Evolutionary conservation across 2,888 invertebrate genomes (phyloP), one percentile per base, ranked within the genome.

Genomic region (Eudasyphora cyanicolor): DNA sequence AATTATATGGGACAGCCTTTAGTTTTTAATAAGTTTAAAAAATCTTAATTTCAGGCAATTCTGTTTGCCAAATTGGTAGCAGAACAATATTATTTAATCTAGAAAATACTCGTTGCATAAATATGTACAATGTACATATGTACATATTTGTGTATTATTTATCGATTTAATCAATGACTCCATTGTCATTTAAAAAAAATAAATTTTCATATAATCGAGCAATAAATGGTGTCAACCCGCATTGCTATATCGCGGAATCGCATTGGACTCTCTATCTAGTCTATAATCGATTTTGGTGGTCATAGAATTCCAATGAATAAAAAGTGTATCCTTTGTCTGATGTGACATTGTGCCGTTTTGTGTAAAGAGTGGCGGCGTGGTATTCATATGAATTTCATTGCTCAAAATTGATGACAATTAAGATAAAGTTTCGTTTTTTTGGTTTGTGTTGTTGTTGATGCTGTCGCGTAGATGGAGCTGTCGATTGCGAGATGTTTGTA

Each of bases 391-490:
- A 42, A 73, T 73, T 76, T 76, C 71, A 67, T 69, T 74, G 73
- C 54, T 57, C 7, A 74, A 82, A 60, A 62, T 71, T 62, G 82
- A 82, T 84, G 69, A 32, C 74, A 84, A 76, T 84, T 74, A 67
- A 76, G 82, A 84, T 82, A 84, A 76, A 73, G 57, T 76, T 60
- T 60, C 32, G n/a, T 51, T 71, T 71, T n/a, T n/a, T n/a, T n/a
- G n/a, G n/a, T 38, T 67, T 67, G 67, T 67, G 8, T 64, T 42
- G 42, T 24, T 24, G 35, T 42, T 42, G 35, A 21, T 42, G 42
- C 14, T 42, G 42, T 32, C 1, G 17, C 27, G 27, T 21, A 38
- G 64, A 21, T 5, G 54, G 24, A 10, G 54, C 10, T 24, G 54
- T 17, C 64, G 38, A 4, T 64, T 14, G 60, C 27, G 60, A 29